phyloP scores from a whole-genome alignment of 2,888 invertebrate species.

The Cheilosia grossa region DNA sequence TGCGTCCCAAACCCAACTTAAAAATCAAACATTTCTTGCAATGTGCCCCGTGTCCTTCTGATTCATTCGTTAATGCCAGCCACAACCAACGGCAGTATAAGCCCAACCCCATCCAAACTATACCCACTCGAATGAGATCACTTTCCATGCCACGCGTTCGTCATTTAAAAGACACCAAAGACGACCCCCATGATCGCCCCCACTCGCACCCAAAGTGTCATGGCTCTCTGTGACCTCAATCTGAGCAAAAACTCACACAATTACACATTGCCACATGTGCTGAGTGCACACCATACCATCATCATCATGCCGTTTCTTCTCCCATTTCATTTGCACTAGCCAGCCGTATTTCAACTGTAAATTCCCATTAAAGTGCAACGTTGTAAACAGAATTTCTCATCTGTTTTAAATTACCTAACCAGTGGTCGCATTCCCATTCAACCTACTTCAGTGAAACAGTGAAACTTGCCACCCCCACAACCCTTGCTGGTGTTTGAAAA shows the following conservation, averaged over 20 bases:
- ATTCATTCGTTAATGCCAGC: too few relatives aligned
- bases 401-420: constrained; percentile 70
- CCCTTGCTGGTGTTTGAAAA: background rate
- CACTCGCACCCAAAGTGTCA: constrained; percentile 5
- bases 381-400: constrained; percentile 71
- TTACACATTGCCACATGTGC: constrained; percentile 16
- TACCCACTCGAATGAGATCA: background rate
- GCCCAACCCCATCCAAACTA: background rate
- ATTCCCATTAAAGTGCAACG: constrained; percentile 68
- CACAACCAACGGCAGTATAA: too few relatives aligned
- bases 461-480: background rate
- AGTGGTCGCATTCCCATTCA: constrained; percentile 47
- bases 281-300: background rate
- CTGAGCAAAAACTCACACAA: constrained; percentile 42
- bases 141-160: background rate
- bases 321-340: constrained; percentile 55
- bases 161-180: background rate
- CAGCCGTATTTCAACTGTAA: constrained; percentile 65
- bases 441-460: constrained; percentile 5
- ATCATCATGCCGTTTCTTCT: constrained; percentile 16
- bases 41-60: too few relatives aligned
- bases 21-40: too few relatives aligned
- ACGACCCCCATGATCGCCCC: background rate
- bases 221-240: constrained; percentile 26
- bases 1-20: too few relatives aligned